Percentiles rank a stretch among this genome's conserved stretches.
Evolutionary conservation across 2,113 vertebrate genomes (phyloP).

Genomic region (Melanotaenia duboulayi): DNA sequence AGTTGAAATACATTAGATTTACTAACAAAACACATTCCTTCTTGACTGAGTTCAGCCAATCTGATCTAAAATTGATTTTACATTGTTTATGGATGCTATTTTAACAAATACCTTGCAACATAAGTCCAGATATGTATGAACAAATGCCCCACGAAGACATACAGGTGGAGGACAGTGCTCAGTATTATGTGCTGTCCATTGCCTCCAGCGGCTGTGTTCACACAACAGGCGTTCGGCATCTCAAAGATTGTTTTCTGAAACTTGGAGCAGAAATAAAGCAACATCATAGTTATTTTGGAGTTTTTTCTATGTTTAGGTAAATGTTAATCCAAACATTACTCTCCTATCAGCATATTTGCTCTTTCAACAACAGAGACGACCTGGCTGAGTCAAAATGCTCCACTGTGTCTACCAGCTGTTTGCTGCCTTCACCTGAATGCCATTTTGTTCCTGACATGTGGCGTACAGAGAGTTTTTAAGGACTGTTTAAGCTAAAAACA

Average conservation of each 20-base stretch:
- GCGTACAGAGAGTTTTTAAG: not conserved
- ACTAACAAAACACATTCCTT: no score
- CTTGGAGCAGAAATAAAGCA: not conserved
- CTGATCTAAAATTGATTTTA: no score
- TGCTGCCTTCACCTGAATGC: not conserved
- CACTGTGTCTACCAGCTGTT: not conserved
- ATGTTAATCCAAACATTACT: not conserved
- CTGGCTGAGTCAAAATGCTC: not conserved
- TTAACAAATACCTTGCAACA: no score
- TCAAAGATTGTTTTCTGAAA: not conserved
- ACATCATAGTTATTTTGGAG: not conserved
- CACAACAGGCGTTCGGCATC: not conserved
- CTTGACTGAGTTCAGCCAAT: no score
- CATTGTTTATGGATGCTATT: no score
- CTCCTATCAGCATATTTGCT: not conserved
- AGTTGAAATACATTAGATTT: no score
- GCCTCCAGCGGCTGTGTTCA: not conserved
- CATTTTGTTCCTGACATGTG: not conserved
- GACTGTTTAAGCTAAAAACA: not conserved
- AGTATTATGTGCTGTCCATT: not conserved
- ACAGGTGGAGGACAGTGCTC: not conserved
- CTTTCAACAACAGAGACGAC: not conserved
- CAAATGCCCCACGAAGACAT: not conserved
- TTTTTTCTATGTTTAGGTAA: not conserved
- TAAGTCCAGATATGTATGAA: not conserved